These are phyloP conservation scores for Coelopa frigida DNA, from an alignment of 1,140 invertebrate genomes.

Conservation along the genomic window DNA sequence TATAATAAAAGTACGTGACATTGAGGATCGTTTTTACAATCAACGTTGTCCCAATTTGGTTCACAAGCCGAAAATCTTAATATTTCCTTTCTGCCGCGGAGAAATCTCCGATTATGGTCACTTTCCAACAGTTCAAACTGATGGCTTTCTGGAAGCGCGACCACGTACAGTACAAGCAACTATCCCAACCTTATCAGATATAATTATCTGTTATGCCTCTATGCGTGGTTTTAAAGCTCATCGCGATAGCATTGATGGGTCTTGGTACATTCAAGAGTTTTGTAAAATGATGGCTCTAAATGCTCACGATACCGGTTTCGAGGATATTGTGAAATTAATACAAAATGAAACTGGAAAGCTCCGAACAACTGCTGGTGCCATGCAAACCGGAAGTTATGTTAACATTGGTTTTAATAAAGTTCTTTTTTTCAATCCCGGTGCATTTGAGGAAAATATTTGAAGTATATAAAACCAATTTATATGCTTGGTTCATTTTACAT, in stretches of 20 bases:
- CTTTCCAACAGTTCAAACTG: slow-evolving; percentile 13
- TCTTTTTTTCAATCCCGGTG: slow-evolving; percentile 38
- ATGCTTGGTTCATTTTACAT: background rate
- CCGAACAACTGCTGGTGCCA: slow-evolving; percentile 3
- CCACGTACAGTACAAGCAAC: background rate
- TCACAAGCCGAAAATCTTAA: slow-evolving; percentile 69
- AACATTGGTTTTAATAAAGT: slow-evolving; percentile 31
- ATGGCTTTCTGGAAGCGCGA: background rate
- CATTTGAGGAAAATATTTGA: slow-evolving; percentile 11
- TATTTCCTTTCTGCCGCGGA: slow-evolving; percentile 64
- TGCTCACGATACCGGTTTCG: slow-evolving; percentile 56
- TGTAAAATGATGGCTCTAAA: slow-evolving; percentile 66
- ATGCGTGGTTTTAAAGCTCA: slow-evolving; percentile 57
- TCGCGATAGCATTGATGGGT: slow-evolving; percentile 55
- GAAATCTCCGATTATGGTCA: slow-evolving; percentile 28
- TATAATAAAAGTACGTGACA: slow-evolving; percentile 42
- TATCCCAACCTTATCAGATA: slow-evolving; percentile 47
- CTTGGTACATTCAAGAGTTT: slow-evolving; percentile 69
- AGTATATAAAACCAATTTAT: slow-evolving; percentile 3
- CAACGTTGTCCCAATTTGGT: slow-evolving; percentile 51
- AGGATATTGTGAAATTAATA: slow-evolving; percentile 60
- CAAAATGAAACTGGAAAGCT: slow-evolving; percentile 26
- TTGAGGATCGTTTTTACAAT: slow-evolving; percentile 57
- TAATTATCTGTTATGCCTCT: slow-evolving; percentile 60
- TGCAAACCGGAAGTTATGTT: slow-evolving; percentile 27